Evolutionary conservation across 2,888 invertebrate genomes (phyloP).

Genomic region (Formica aserva): DNA sequence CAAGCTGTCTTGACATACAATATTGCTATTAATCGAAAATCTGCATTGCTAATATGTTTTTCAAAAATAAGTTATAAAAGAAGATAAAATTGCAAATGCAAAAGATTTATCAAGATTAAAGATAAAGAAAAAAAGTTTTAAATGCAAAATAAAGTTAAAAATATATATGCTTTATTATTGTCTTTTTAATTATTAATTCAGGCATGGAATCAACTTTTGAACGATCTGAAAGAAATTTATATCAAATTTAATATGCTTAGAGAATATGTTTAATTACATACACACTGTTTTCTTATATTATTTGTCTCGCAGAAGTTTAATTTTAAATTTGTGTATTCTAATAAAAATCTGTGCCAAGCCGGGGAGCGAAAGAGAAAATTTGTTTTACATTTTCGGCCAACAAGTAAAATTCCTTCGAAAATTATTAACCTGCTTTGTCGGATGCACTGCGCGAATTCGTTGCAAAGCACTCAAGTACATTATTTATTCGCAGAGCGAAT

Average conservation of each 20-base stretch:
- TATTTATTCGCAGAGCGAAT: slow-evolving; percentile 43
- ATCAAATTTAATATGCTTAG: background rate
- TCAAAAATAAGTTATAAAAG: background rate
- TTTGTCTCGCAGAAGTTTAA: background rate
- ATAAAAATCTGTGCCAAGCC: background rate
- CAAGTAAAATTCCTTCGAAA: slow-evolving; percentile 3
- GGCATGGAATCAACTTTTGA: background rate
- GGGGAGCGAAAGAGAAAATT: background rate
- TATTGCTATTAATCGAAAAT: background rate
- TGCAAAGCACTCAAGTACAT: slow-evolving; percentile 14
- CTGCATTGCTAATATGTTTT: background rate
- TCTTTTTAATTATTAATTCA: background rate
- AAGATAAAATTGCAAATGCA: background rate
- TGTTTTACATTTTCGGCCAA: slow-evolving; percentile 11
- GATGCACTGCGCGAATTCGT: background rate
- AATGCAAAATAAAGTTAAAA: background rate
- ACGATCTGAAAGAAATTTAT: background rate
- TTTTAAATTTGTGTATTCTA: background rate
- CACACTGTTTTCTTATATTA: background rate
- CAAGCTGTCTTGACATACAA: background rate
- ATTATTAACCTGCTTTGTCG: slow-evolving; percentile 38
- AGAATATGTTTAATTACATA: background rate
- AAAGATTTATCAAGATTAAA: background rate
- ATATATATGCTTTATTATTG: background rate
- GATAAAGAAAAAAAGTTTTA: background rate